Evolutionary conservation across 2,888 invertebrate genomes (phyloP), one percentile per base, ranked within the genome.

Genomic region (Pseudeuparius sepicola): DNA sequence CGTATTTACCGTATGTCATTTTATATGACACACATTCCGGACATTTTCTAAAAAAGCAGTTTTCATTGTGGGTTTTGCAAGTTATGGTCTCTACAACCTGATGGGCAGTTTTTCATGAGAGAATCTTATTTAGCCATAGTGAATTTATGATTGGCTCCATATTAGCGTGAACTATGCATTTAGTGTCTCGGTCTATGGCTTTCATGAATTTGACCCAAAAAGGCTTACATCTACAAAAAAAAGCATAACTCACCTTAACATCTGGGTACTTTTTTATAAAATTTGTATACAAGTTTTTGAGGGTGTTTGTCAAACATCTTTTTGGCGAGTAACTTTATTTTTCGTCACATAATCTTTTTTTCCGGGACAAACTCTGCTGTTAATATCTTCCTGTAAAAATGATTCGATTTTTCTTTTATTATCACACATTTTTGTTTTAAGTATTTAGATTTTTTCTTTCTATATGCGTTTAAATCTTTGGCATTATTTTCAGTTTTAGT

Each of bases 191-290:
- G 12, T 32, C 32, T 10, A 20, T 15, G 17, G 20, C 14, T 11
- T 11, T 32, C 32, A 32, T 32, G 15, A 16, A n/a, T 31, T 31
- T 31, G 4, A 31, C 4, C 31, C 31, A 31, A 20, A 31, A 31
- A 9, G 31, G 32, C 14, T 10, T 20, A 13, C 20, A 20, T 20
- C 20, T 20, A n/a, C n/a, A 24, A 12, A 13, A 32, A 24, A 24
- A 32, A n/a, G 5, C 20, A 11, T 32, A 32, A 13, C 24, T 32
- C 13, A 32, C 23, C n/a, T 32, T 5, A 24, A 32, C 20, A 10
- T 20, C 11, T 10, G 24, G 24, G 15, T 32, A 14, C 12, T 10
- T 24, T 4, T 20, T n/a, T 7, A 10, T 10, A 24, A 32, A 32
- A 24, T 24, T 20, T 20, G 4, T 15, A 20, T 32, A 10, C n/a